Base-by-base conservation (phyloP, 2,797 vertebrate genomes). In the Micromesistius poutassou region DNA sequence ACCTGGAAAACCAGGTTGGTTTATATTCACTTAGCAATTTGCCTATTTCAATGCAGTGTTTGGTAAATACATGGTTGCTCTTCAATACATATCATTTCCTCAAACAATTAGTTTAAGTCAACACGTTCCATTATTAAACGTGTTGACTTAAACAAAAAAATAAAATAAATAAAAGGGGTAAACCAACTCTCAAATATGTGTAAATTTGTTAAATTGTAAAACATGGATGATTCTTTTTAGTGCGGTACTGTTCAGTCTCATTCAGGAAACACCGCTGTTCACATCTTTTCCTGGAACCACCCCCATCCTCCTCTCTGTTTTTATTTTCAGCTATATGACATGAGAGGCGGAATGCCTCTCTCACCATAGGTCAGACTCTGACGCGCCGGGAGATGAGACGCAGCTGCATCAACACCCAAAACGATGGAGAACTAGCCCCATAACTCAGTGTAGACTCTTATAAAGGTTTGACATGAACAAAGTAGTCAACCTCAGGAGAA, bases 1-100 rank as follows among this genome's bases (percentile, higher is more conserved):
- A 79, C 25, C 81, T 92, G 80, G 89, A 92, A 28, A 87, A 86
- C 81, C 81, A 74, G 30, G 82, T 83, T 28, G 30, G 25, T n/a
- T 75, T 5, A 2, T 22, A 12, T 28, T 28, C n/a, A 28, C 25
- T 4, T 68, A 19, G 62, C 62, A 12, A 62, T 9, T 6, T 28
- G 6, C 5, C 22, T 25, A 71, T 71, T 30, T 71, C 25, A 66
- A 66, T 66, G 62, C 25, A 25, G 19, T 25, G 8, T 68, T 68
- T 68, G 9, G 2, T 50, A 5, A 5, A 22, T 22, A 50, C 46
- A 50, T 6, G 46, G 16, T 50, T 19, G 19, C 4, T 50, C 46
- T 19, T 50, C 46, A 50, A 22, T 22, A 12, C 16, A 50, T 16
- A 22, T 22, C 4, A 50, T 50, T 50, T 50, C 46, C 46, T 16